A percentile compares a stretch with the other conserved stretches of the same genome.
Conservation (phyloP, 2,797 vertebrate genomes). For the Scleropages formosus region DNA sequence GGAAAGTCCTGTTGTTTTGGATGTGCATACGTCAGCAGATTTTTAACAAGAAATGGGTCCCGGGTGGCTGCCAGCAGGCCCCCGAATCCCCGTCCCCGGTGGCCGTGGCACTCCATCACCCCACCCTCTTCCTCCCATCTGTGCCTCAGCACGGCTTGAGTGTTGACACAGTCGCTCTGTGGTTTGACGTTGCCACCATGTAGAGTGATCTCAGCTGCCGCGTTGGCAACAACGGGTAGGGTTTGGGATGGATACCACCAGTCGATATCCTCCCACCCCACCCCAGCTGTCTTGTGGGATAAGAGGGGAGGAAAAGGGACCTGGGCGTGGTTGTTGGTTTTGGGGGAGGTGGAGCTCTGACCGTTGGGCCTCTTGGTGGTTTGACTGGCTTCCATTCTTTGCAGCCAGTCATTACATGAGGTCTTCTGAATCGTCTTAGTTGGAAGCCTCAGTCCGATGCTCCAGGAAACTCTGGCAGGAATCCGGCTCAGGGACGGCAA, state of each 20-base stretch:
- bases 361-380: background rate
- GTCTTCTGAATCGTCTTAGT: conserved; percentile 41
- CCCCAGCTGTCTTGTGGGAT: conserved; percentile 2
- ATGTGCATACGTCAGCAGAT: conserved; percentile 1
- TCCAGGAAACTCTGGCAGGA: conserved; percentile 54
- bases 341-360: too few species aligned
- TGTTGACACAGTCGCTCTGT: conserved; percentile 38
- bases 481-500: conserved; percentile 44
- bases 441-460: conserved; percentile 40
- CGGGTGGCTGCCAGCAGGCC: conserved; percentile 1
- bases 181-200: conserved; percentile 54
- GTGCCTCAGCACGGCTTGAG: conserved; percentile 66
- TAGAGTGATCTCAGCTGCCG: conserved; percentile 61
- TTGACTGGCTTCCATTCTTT: conserved; percentile 40
- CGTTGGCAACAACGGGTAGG: conserved; percentile 55
- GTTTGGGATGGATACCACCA: conserved; percentile 43
- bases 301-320: too few species aligned
- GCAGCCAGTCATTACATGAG: conserved; percentile 56
- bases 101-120: conserved; percentile 21
- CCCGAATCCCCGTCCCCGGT: conserved; percentile 32
- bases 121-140: conserved; percentile 71
- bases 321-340: too few species aligned
- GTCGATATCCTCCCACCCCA: conserved; percentile 36
- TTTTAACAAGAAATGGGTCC: conserved; percentile 12
- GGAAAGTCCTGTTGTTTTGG: conserved; percentile 34